Evolutionary conservation across 2,888 invertebrate species (phyloP), one percentile per base, ranked within the genome.

Genomic region (Meiosimyza decipiens): DNA sequence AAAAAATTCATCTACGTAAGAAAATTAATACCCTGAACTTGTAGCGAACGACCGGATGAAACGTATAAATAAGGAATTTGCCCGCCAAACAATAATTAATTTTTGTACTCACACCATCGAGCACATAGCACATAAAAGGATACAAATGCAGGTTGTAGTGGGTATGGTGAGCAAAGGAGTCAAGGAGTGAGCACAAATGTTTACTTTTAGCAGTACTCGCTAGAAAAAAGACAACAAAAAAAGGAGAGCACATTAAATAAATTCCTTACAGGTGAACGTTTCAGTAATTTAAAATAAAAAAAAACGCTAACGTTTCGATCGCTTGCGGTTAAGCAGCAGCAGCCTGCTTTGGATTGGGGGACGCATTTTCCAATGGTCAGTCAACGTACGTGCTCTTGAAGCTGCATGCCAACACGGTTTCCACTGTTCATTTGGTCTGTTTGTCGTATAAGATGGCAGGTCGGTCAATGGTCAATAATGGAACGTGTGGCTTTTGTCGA

Each of bases 201-300:
- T 69, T 69, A 51, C 69, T 6, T 40, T 40, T 40, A 40, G 9
- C 1, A 40, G 51, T 60, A 55, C 55, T 16, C 15, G 57, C 6
- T 6, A 28, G 57, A 15, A 28, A 57, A 57, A 57, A 12, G 12
- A 12, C 13, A 4, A 57, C 9, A 6, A 57, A 18, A 28, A 0
- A 63, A 33, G 63, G 47, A 47, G 59, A 50, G 68, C 67, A 60
- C 72, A 74, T 76, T 74, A 74, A 76, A 76, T 76, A 69, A 76
- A 74, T 76, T 72, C 65, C 47, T 71, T 49, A 51, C 75, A 74
- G 74, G 74, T 74, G 62, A 71, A 71, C 69, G 63, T 71, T 60
- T 57, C 71, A 70, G 71, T 73, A 73, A 76, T 74, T 73, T 71
- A 47, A 70, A 62, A 40, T 40, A 9, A 40, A 40, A 40, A 40